Base-by-base conservation (phyloP, 2,888 invertebrate species). In the Pilophorus perplexus region DNA sequence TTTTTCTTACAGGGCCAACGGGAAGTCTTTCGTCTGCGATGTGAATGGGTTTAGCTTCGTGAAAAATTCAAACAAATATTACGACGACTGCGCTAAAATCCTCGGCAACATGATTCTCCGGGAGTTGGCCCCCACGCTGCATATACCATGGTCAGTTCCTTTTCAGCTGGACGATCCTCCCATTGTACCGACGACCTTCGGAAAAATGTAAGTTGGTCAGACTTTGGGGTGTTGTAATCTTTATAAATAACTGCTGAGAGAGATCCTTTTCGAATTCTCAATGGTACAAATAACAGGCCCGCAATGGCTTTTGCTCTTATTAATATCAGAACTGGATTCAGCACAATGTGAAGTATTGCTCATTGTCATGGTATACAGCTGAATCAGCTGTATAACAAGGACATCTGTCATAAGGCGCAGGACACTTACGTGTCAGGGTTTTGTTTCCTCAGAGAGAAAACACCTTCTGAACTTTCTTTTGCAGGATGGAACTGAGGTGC, bases 41-140 rank as follows among this genome's bases (percentile, higher is more conserved):
- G 99, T 99, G 2, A 99, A 99, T 79, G 99, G 99, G 0, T 99
- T 99, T 79, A 98, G 97, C 76, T 99, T 99, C 79, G 99, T 99
- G 23, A 99, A 99, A 78, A 99, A 97, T 77, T 98, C 98, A 0
- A 93, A 93, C 78, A 99, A 99, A 76, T 99, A 99, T 80, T 99
- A 99, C 77, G 99, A 99, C 78, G 99, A 99, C 76, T 98, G 97
- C 78, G 97, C 98, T 20, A 95, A 97, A 80, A 98, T 99, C 69
- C 81, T 96, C 72, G 96, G 96, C 14, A 98, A 99, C 76, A 97
- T 97, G 93, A 95, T 99, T 69, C 80, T 99, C 67, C 80, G 97
- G 66, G 92, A 96, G 76, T 79, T 99, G 69, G 96, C 98, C 2
- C 96, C 96, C 0, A 93, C 93, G 5, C 79, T 97, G 66, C 95